A percentile compares a stretch with the other conserved stretches of the same genome.
These are phyloP conservation scores for Notarius quadriscutis DNA, from an alignment of 2,113 vertebrate genomes.

Conservation along the genomic window DNA sequence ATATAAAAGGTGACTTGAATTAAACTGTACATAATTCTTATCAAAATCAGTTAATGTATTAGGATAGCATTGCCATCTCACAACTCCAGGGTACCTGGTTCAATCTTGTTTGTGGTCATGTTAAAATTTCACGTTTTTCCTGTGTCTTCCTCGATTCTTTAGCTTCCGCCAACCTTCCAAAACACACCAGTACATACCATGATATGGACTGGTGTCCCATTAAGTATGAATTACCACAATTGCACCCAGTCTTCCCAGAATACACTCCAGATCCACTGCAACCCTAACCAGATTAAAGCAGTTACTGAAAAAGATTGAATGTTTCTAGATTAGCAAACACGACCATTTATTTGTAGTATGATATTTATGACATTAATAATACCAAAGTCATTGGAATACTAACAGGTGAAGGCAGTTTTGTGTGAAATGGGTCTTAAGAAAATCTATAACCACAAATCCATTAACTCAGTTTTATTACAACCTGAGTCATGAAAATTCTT, in stretches of 20 bases:
- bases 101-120: not conserved
- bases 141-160: no score
- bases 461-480: not conserved
- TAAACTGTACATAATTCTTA: not conserved
- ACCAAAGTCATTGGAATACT: not conserved
- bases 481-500: not conserved
- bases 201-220: not conserved
- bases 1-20: not conserved
- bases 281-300: not conserved
- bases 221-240: not conserved
- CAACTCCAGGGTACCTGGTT: not conserved
- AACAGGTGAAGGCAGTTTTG: not conserved
- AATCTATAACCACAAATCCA: not conserved
- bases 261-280: not conserved
- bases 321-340: not conserved
- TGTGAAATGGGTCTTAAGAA: not conserved
- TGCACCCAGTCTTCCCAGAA: not conserved
- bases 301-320: not conserved
- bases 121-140: not conserved
- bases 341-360: not conserved
- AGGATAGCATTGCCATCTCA: not conserved
- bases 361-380: not conserved
- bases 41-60: not conserved
- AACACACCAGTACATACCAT: not conserved
- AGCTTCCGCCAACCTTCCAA: not conserved